These are phyloP conservation scores for Marmota flaviventris DNA, from an alignment of 2,113 vertebrate species.

Conservation along the genomic window DNA sequence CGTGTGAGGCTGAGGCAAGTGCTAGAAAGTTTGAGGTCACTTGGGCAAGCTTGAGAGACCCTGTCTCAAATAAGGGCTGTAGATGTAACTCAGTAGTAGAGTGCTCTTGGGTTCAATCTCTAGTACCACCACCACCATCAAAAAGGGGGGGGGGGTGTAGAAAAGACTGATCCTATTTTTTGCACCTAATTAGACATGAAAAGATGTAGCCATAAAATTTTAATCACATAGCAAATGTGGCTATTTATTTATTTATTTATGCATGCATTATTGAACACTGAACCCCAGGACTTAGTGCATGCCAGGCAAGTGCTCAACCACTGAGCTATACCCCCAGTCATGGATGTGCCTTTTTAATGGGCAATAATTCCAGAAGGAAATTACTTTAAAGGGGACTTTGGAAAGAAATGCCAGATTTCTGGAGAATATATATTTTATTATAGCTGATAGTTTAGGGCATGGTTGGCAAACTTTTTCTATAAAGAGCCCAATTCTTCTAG, in stretches of 20 bases:
- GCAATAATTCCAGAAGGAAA: not conserved
- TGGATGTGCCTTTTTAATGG: slow-evolving; percentile 16
- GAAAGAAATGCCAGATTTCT: slow-evolving; percentile 45
- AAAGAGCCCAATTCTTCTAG: not conserved
- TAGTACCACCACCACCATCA: not conserved
- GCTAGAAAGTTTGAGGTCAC: not conserved
- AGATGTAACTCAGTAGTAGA: not conserved
- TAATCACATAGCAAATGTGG: not conserved
- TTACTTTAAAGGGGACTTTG: not conserved
- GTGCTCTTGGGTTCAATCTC: not conserved
- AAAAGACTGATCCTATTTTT: not conserved
- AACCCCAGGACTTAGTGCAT: not conserved
- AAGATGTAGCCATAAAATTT: not conserved
- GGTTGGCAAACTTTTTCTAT: not conserved
- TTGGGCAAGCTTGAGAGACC: not conserved
- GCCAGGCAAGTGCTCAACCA: not conserved
- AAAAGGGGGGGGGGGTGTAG: no score
- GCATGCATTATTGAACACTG: not conserved
- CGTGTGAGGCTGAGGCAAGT: not conserved
- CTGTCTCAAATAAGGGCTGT: not conserved
- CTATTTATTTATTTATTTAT: slow-evolving; percentile 7
- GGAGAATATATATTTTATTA: not conserved
- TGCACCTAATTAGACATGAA: not conserved
- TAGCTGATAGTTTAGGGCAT: not conserved
- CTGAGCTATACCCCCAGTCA: not conserved